Conservation (phyloP, 2,888 invertebrate species). For the Theretra japonica region DNA sequence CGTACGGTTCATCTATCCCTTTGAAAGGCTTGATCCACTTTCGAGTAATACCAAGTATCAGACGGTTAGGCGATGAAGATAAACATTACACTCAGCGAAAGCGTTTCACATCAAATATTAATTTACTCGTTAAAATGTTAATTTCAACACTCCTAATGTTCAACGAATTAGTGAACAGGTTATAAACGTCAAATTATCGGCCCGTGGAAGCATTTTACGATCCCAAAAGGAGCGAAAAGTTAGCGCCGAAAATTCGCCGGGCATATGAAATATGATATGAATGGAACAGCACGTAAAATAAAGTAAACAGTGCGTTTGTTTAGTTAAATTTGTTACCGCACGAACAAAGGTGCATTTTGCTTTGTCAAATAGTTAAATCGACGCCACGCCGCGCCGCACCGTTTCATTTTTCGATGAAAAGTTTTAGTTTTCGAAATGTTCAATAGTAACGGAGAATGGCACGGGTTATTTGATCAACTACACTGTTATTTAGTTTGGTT, state of each 20-base stretch:
- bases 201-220: neutral
- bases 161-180: neutral
- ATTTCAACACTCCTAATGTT: neutral
- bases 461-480: constrained; percentile 52
- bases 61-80: constrained; percentile 13
- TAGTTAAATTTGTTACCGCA: constrained; percentile 9
- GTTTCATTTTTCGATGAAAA: constrained; percentile 47
- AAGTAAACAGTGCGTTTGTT: neutral
- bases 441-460: constrained; percentile 44
- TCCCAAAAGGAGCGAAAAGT: neutral
- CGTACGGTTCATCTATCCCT: constrained; percentile 47
- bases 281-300: neutral
- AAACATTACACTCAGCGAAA: neutral
- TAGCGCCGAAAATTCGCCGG: neutral
- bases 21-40: constrained; percentile 44
- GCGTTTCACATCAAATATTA: neutral
- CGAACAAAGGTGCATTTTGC: constrained; percentile 20
- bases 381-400: constrained; percentile 35
- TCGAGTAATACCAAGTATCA: constrained; percentile 43
- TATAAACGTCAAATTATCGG: neutral
- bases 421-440: constrained; percentile 47
- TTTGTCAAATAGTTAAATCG: constrained; percentile 41
- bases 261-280: neutral
- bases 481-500: constrained; percentile 49
- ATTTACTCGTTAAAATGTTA: neutral